Percentiles rank a stretch among this genome's conserved stretches.
phyloP scores from a whole-genome alignment of 2,888 invertebrate genomes.

The Falcaria lacertinaria region DNA sequence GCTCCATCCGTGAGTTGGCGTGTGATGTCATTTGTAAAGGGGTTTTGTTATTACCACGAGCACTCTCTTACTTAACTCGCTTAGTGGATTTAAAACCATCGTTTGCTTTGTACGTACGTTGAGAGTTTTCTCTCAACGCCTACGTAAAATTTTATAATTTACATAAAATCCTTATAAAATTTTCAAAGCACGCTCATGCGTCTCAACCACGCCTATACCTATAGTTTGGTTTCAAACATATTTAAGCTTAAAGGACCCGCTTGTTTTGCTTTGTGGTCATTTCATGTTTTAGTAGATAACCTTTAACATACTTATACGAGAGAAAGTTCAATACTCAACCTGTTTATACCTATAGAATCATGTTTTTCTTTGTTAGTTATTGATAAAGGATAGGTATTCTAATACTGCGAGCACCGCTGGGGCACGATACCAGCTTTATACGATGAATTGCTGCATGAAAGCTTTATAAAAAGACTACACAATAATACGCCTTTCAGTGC shows the following conservation, averaged over 20 bases:
- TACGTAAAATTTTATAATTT: neutral
- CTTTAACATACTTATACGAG: too few relatives aligned
- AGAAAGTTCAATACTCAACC: too few relatives aligned
- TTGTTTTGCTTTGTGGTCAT: too few relatives aligned
- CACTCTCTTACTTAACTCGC: slow-evolving; percentile 12
- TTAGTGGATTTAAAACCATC: neutral
- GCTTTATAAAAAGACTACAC: slow-evolving; percentile 50
- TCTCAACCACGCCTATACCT: too few relatives aligned
- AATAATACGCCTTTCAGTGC: slow-evolving; percentile 48
- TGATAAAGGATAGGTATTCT: too few relatives aligned
- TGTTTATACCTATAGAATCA: too few relatives aligned
- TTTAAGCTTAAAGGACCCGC: too few relatives aligned
- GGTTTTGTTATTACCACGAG: slow-evolving; percentile 17
- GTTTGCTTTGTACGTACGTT: neutral
- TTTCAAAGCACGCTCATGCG: neutral
- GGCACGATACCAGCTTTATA: neutral
- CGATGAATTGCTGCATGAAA: slow-evolving; percentile 21
- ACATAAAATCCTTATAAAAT: too few relatives aligned
- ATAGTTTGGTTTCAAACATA: too few relatives aligned
- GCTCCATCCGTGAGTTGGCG: slow-evolving; percentile 29
- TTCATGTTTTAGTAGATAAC: too few relatives aligned
- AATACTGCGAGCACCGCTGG: too few relatives aligned
- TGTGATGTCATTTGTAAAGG: slow-evolving; percentile 21
- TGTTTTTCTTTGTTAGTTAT: too few relatives aligned
- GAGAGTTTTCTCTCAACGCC: neutral